Evolutionary conservation across 2,888 invertebrate genomes (phyloP), one percentile per base, ranked within the genome.

Genomic region (Orthosia gothica): DNA sequence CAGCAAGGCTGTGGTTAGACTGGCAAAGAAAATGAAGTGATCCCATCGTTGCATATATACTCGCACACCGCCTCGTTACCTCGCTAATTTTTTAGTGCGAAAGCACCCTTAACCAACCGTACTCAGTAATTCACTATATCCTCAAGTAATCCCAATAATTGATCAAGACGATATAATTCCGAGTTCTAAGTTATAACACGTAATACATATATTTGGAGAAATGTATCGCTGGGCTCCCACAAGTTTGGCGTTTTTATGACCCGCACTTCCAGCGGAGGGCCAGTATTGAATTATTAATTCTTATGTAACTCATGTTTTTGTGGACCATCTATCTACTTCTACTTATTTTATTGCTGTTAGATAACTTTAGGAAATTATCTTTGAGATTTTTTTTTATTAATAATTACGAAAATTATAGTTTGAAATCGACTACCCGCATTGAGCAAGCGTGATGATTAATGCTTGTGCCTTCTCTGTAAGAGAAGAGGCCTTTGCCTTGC

Each of bases 271-370:
- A 81, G 59, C 50, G 13, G 64, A 74, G 85, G 72, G 64, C 83
- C 20, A 68, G 71, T 49, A 74, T 73, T 83, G 86, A 87, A 86
- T 83, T 85, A 85, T 86, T 81, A 83, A 85, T 68, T 76, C 62
- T 81, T 83, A 83, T 62, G 61, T 83, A 76, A 78, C 69, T 2
- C 45, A 57, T 54, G 61, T 83, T 69, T 82, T 71, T 83, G 79
- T 80, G 71, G 66, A 23, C 68, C 61, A 73, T 83, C 75, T 62
- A 70, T 70, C n/a, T n/a, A 65, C 49, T 61, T 47, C 16, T 5
- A 63, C 26, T 67, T 54, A 54, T 71, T 76, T 69, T 47, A 71
- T 64, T 67, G 20, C 26, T 59, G 3, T 82, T 75, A 71, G 12
- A 40, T 79, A 80, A 73, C 55, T 15, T 58, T 32, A 63, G 9